phyloP scores from a whole-genome alignment of 2,113 vertebrate genomes.

The Podarcis cretensis region DNA sequence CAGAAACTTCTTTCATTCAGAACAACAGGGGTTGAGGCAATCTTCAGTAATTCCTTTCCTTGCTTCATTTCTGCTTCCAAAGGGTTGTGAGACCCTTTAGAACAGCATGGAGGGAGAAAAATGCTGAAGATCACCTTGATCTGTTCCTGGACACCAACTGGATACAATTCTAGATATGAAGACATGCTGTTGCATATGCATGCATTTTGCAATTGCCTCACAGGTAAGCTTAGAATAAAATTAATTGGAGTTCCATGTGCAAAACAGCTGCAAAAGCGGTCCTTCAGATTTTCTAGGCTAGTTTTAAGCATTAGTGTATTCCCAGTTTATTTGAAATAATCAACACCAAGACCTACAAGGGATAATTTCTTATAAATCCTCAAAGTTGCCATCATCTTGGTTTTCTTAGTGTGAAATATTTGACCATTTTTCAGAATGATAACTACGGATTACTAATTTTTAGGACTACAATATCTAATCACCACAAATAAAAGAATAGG shows the following conservation, averaged over 20 bases:
- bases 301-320: constrained; percentile 36
- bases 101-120: too few relatives aligned
- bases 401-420: not conserved
- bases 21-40: not conserved
- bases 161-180: not conserved
- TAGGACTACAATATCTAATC: constrained; percentile 56
- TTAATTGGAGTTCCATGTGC: constrained; percentile 11
- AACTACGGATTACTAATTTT: constrained; percentile 32
- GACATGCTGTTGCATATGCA: too few relatives aligned
- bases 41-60: too few relatives aligned
- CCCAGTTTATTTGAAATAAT: constrained; percentile 21
- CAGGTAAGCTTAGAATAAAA: not conserved
- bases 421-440: not conserved
- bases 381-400: not conserved
- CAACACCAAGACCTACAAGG: not conserved
- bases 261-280: constrained; percentile 31
- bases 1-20: not conserved
- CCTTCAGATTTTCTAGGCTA: constrained; percentile 28
- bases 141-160: not conserved
- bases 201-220: constrained; percentile 21
- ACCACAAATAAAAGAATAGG: constrained; percentile 52
- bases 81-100: too few relatives aligned
- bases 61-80: too few relatives aligned
- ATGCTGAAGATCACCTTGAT: too few relatives aligned
- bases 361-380: not conserved